Evolutionary conservation across 2,888 invertebrate species (phyloP), one percentile per base, ranked within the genome.

Genomic region (Balanococcus diminutus): DNA sequence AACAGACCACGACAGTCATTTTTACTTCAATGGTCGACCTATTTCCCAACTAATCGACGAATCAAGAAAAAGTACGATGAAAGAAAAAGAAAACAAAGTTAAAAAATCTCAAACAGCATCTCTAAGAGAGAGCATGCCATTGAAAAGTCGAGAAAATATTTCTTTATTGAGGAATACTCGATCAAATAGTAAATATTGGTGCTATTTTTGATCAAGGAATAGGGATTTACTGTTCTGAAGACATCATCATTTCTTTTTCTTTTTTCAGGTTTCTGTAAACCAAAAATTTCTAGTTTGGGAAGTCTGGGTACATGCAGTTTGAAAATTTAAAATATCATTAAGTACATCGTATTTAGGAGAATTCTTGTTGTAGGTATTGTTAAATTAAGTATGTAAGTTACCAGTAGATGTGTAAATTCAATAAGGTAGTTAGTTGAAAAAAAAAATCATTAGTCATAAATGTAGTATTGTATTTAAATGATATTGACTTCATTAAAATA

Each of bases 21-120:
- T 32, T 79, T 36, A 36, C 25, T 79, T 32, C 36, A 79, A 79
- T 36, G 75, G 75, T 19, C 75, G 75, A 19, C 75, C 75, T 19
- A 79, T 79, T 19, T 36, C 22, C 2, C 75, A 79, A 36, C 19
- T 32, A 19, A 79, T 79, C 9, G 75, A 79, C 36, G 75, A 79
- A 79, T 19, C 36, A 2, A n/a, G 75, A 32, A 79, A 36, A 19
- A 19, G 4, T 19, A 19, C 9, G 5, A 28, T n/a, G n/a, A 79
- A 36, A 22, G 75, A 36, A 36, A 32, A 32, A 19, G 75, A 79
- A 79, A 79, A 36, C 36, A 36, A 19, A 79, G 9, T 19, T 6
- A 79, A n/a, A n/a, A n/a, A 79, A 79, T 14, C 56, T 6, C 56
- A 56, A 56, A 56, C 8, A n/a, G n/a, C n/a, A n/a, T n/a, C n/a